These are phyloP conservation scores for Aporophyla nigra DNA, from an alignment of 2,888 invertebrate species.

Conservation along the genomic window DNA sequence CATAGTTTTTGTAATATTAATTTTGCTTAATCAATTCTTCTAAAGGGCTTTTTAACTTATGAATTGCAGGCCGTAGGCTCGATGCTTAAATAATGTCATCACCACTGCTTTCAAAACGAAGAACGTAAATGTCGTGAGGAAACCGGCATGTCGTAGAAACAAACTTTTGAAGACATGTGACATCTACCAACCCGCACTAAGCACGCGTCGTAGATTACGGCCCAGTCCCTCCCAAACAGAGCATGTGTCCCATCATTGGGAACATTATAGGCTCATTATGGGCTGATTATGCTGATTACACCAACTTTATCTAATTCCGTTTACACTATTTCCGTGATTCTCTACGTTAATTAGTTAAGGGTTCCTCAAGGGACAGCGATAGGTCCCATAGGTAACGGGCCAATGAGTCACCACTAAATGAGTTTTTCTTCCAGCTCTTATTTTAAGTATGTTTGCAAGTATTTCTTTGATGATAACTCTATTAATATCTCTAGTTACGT, in stretches of 20 bases:
- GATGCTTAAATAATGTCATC: too few species aligned
- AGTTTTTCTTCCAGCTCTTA: not conserved
- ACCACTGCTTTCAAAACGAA: too few species aligned
- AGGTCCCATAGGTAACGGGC: not conserved
- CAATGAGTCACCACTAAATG: not conserved
- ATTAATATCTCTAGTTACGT: too few species aligned
- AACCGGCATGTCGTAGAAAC: too few species aligned
- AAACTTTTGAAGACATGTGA: too few species aligned
- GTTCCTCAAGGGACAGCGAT: not conserved
- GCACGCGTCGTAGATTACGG: too few species aligned
- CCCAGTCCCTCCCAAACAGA: too few species aligned
- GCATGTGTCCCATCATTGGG: too few species aligned
- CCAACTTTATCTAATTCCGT: not conserved
- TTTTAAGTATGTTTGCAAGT: not conserved
- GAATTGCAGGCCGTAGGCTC: too few species aligned
- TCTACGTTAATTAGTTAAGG: conserved; percentile 10
- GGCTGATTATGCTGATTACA: not conserved
- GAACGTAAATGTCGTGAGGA: too few species aligned
- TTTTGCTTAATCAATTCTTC: not conserved
- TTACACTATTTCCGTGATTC: not conserved
- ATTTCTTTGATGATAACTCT: not conserved
- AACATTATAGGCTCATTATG: too few species aligned
- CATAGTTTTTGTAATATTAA: not conserved
- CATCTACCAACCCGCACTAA: too few species aligned
- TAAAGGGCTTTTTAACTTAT: not conserved